A percentile compares a stretch with the other conserved stretches of the same genome.
phyloP scores from a whole-genome alignment of 2,113 vertebrate species.

The Paratilapia polleni region DNA sequence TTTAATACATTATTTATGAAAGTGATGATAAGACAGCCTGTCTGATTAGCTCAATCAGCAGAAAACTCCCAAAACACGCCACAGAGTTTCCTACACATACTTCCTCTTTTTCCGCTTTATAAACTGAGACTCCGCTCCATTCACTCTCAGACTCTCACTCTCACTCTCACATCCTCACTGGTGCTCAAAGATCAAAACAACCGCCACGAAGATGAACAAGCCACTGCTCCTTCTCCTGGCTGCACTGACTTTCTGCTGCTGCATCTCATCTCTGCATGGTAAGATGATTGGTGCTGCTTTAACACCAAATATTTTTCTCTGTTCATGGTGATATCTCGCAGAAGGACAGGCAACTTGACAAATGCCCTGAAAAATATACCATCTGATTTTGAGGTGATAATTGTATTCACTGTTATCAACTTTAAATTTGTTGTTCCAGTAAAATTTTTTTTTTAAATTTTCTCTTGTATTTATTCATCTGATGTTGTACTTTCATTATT shows the following conservation, averaged over 20 bases:
- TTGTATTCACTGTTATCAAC: neutral
- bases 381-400: neutral
- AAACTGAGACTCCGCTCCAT: neutral
- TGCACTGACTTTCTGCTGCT: constrained; percentile 40
- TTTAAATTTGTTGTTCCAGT: neutral
- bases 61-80: neutral
- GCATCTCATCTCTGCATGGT: constrained; percentile 35
- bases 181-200: neutral
- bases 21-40: no score
- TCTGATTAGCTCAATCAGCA: neutral
- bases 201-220: constrained; percentile 14
- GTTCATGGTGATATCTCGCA: neutral
- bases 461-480: neutral
- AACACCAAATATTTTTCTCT: neutral
- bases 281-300: neutral
- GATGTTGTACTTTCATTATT: neutral
- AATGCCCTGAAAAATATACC: neutral
- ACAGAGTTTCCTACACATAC: neutral
- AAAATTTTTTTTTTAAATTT: neutral
- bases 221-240: constrained; percentile 21
- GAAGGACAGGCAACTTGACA: no score
- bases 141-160: constrained; percentile 6
- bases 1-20: no score
- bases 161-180: constrained; percentile 23
- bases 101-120: constrained; percentile 49